Evolutionary conservation across 2,113 vertebrate genomes (phyloP).

Genomic region (Callospermophilus lateralis): DNA sequence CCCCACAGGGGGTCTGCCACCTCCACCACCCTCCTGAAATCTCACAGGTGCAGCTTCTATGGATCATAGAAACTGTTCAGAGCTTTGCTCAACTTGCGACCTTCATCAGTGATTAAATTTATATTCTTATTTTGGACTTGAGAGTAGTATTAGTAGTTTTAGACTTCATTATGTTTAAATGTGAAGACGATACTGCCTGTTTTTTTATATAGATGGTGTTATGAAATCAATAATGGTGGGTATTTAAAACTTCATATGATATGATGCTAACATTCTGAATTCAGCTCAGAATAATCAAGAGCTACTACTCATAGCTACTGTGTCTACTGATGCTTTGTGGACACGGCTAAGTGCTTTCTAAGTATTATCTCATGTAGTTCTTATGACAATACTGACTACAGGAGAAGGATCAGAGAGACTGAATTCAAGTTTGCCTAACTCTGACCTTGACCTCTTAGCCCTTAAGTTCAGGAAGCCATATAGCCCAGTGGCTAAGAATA

Average conservation of each 20-base stretch:
- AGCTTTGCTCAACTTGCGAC: accelerated
- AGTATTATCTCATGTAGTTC: not conserved
- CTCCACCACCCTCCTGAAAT: not conserved
- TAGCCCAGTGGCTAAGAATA: not conserved
- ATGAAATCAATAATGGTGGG: not conserved
- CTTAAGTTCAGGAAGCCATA: not conserved
- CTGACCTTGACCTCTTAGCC: not conserved
- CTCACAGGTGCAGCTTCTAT: not conserved
- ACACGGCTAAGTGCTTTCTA: not conserved
- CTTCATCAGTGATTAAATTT: not conserved
- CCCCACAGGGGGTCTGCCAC: no score
- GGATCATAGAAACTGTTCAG: not conserved
- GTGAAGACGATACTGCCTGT: not conserved
- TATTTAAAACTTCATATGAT: not conserved
- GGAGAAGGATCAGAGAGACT: not conserved
- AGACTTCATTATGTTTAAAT: not conserved
- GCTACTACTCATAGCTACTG: not conserved
- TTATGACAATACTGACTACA: not conserved
- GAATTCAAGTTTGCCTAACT: not conserved
- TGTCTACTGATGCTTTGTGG: not conserved
- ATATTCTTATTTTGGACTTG: not conserved
- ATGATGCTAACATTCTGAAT: not conserved
- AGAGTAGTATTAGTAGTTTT: not conserved
- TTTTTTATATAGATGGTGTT: not conserved
- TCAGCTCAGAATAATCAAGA: not conserved